Evolutionary conservation across 64 coral and sea anemone genomes (phyloP).

Genomic region (Stylophora pistillata): DNA sequence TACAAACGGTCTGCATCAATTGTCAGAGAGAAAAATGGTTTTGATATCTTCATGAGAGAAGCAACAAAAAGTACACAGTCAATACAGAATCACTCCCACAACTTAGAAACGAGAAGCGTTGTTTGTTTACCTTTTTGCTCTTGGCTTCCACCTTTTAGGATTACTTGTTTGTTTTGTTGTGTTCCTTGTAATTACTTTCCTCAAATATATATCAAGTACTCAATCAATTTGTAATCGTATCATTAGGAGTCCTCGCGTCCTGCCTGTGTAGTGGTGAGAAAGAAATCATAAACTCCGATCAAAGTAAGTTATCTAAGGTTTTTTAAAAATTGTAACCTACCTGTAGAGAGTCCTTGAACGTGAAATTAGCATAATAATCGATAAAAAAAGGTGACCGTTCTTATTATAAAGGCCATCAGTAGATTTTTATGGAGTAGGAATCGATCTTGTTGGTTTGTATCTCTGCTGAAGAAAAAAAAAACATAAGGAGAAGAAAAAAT

Average conservation of each 20-base stretch:
- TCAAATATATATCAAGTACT: too few species aligned
- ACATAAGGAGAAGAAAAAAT: background rate
- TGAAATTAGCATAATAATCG: slow-evolving; percentile 27
- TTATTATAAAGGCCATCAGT: slow-evolving; percentile 31
- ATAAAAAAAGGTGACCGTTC: slow-evolving; percentile 28
- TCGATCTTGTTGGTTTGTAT: background rate
- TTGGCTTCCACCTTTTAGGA: too few species aligned
- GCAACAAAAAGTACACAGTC: too few species aligned
- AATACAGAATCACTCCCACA: too few species aligned
- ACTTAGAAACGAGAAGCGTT: too few species aligned
- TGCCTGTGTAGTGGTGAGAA: background rate
- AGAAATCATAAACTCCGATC: background rate
- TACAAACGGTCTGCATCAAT: slow-evolving; percentile 20
- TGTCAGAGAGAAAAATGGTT: background rate
- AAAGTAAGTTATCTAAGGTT: background rate
- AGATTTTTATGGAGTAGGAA: slow-evolving; percentile 51
- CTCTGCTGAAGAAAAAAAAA: slow-evolving; percentile 3
- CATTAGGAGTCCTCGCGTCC: background rate
- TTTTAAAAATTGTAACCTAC: slow-evolving; percentile 1
- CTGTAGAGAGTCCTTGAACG: background rate
- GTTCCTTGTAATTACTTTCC: too few species aligned
- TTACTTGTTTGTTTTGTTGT: too few species aligned
- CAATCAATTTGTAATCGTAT: too few species aligned
- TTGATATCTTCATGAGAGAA: too few species aligned
- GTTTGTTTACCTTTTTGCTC: too few species aligned